phyloP scores from a whole-genome alignment of 2,888 invertebrate species.

The Phorcus lineatus region DNA sequence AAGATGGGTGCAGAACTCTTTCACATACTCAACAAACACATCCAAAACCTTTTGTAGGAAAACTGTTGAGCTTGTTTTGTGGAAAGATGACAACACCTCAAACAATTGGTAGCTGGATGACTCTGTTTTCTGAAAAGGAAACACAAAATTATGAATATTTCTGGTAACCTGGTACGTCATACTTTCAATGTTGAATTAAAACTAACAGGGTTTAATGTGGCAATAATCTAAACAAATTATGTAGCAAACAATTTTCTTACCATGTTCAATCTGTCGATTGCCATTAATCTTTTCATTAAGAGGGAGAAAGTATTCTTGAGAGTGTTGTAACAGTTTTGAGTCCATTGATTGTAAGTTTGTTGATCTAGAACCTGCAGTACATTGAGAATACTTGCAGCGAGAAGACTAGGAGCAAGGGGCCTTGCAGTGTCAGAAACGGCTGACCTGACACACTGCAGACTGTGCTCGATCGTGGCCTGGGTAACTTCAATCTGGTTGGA shows the following conservation, averaged over 20 bases:
- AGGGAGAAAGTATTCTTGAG: background rate
- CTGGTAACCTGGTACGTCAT: too few species aligned
- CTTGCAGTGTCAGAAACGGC: background rate
- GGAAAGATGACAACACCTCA: background rate
- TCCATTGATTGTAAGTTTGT: too few species aligned
- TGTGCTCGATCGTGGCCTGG: background rate
- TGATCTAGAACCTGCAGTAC: conserved; percentile 8
- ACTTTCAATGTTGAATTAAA: too few species aligned
- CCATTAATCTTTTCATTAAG: background rate
- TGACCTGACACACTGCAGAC: background rate
- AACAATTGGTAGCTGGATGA: background rate
- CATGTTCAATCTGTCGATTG: background rate
- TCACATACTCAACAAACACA: background rate
- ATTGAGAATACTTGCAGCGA: background rate
- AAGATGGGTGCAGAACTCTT: background rate
- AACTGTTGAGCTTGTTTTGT: background rate
- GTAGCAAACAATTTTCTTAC: background rate
- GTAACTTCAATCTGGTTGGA: background rate
- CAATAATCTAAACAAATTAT: background rate
- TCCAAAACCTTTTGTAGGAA: background rate
- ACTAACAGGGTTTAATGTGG: background rate
- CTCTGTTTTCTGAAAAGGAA: background rate
- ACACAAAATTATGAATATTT: background rate
- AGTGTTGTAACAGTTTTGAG: background rate
- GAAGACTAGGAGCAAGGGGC: background rate